Percentiles rank a stretch among this genome's conserved stretches.
phyloP scores from a whole-genome alignment of 2,797 vertebrate species.

The Harpagifer antarcticus region DNA sequence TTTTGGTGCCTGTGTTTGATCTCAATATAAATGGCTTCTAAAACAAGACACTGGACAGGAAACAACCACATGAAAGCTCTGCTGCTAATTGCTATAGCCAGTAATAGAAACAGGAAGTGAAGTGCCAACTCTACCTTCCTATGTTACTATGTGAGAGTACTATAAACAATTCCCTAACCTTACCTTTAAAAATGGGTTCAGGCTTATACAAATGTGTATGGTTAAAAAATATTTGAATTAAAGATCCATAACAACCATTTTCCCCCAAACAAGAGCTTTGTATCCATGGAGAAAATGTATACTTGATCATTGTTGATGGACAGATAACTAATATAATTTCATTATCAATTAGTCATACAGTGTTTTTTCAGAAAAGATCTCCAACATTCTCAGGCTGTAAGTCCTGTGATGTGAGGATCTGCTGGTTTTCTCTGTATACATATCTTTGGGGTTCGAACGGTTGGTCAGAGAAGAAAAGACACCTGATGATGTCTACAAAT shows the following conservation, averaged over 20 bases:
- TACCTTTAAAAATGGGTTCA: not conserved
- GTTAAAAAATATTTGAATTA: not conserved
- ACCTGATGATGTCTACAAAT: not conserved
- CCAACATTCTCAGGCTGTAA: not conserved
- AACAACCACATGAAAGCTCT: constrained; percentile 29
- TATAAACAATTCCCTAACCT: not conserved
- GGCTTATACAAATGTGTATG: not conserved
- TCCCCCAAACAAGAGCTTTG: not conserved
- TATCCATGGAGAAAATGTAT: not conserved
- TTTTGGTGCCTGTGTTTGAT: constrained; percentile 4
- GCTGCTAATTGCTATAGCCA: constrained; percentile 24
- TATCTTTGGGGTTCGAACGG: not conserved
- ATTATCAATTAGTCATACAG: not conserved
- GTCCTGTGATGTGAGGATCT: not conserved
- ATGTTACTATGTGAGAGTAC: not conserved
- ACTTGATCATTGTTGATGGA: not conserved
- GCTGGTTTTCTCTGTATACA: not conserved
- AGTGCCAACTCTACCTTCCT: not conserved
- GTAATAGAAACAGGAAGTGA: constrained; percentile 29
- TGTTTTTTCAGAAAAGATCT: not conserved
- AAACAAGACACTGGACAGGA: constrained; percentile 10
- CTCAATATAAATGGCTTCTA: constrained; percentile 9
- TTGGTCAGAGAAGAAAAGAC: not conserved
- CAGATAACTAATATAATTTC: not conserved
- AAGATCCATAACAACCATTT: not conserved